Evolutionary conservation across 2,113 vertebrate species (phyloP).

Genomic region (Dasyurus viverrinus): DNA sequence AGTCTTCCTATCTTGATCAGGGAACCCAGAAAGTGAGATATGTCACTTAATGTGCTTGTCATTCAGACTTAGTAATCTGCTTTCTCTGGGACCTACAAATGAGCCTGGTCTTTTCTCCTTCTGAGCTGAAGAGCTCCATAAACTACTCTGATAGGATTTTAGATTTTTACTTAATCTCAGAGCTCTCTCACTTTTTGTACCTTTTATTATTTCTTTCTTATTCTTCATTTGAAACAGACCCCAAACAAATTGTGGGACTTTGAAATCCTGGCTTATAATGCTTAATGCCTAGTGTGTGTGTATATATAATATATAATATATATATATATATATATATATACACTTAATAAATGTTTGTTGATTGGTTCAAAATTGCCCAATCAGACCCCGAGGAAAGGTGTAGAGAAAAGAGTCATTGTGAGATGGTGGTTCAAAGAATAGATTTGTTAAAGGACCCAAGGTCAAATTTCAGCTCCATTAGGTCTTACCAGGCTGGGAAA

Average conservation of each 20-base stretch:
- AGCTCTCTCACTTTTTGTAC: not conserved
- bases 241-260: constrained; percentile 21
- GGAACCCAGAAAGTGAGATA: not conserved
- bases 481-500: not conserved
- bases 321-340: too few relatives aligned
- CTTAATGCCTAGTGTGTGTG: too few relatives aligned
- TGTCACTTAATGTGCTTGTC: not conserved
- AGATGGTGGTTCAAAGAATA: not conserved
- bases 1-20: not conserved
- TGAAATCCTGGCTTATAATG: not conserved
- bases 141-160: not conserved
- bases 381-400: not conserved
- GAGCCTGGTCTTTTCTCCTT: not conserved
- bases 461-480: not conserved
- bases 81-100: not conserved
- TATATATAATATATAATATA: too few relatives aligned
- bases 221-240: constrained; percentile 9
- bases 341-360: not conserved
- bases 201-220: not conserved
- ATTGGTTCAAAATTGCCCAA: not conserved
- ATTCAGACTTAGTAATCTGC: not conserved
- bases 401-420: not conserved
- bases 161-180: not conserved
- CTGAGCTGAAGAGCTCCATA: not conserved
- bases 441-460: not conserved